Base-by-base conservation (phyloP, 2,888 invertebrate species). In the Stenoptilia bipunctidactyla region DNA sequence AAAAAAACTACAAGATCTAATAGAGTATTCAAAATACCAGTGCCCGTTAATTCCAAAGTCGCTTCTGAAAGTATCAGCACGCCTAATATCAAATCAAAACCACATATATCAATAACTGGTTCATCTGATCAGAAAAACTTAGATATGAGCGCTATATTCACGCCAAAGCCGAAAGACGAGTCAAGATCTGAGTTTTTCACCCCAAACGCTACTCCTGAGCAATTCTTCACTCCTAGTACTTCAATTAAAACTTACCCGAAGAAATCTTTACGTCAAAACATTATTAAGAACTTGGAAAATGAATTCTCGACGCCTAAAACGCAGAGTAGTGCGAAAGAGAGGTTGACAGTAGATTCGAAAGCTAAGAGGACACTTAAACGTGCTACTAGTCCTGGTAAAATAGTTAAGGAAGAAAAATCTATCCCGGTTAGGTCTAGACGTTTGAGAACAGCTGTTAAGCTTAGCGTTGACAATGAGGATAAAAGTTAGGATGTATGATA, bases 141-240 rank as follows among this genome's bases (percentile, higher is more conserved):
- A 13, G 20, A 20, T 20, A 20, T 8, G 8, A 20, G 20, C 8
- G 27, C 33, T 15, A 37, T 46, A 0, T 41, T 49, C 1, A 51
- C 52, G 0, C 55, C 55, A 0, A 57, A 61, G 0, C 58, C 58
- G 1, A 58, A 51, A 12, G 43, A 47, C 0, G 46, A 42, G 2
- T 35, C 36, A 13, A 20, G 8, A 20, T 20, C 8, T 5, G 15
- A 50, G 0, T 76, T 72, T 27, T 66, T 59, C 39, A 80, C 79
- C 0, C 80, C 72, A 0, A 40, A 33, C 0, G 53, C 55, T 0
- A 56, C 60, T 0, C 68, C 69, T 0, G 74, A 80, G 10, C 52
- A 62, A 5, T 80, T 76, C 37, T 79, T 75, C 46, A 79, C 80
- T 0, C 80, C 80, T 0, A 47, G 69, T 50, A 61, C 71, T 0